Evolutionary conservation across 2,797 vertebrate species (phyloP).

Genomic region (Leptatherina wallacei): DNA sequence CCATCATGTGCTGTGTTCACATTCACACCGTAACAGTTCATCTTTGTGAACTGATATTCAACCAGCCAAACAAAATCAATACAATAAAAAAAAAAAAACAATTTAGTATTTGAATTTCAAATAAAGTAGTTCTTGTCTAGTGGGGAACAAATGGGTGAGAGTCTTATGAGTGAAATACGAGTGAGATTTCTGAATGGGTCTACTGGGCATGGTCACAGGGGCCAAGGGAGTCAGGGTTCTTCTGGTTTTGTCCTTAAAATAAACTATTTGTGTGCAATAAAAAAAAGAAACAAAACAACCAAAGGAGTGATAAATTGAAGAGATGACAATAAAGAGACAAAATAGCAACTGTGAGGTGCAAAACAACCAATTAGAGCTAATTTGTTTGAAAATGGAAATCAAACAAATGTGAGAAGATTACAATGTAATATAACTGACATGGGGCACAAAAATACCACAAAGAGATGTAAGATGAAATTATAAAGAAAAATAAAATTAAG

Average conservation of each 20-base stretch:
- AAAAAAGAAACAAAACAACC: background rate
- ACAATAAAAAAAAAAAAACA: no score
- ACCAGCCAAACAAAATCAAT: background rate
- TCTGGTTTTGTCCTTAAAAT: background rate
- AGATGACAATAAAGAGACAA: background rate
- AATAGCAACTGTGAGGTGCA: background rate
- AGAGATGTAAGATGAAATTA: background rate
- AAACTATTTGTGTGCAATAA: background rate
- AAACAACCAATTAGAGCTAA: background rate
- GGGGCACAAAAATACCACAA: background rate
- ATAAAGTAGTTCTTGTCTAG: background rate
- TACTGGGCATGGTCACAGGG: background rate
- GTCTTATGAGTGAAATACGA: background rate
- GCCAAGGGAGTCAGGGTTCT: background rate
- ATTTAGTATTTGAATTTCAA: background rate
- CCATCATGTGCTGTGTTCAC: constrained; percentile 54
- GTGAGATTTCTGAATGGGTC: background rate
- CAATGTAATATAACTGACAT: background rate
- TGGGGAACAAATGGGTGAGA: background rate
- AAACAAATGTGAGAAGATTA: background rate
- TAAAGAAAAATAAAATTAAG: background rate
- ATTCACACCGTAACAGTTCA: background rate
- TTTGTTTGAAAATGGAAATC: background rate
- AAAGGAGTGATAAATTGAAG: background rate
- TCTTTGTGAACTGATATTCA: background rate